These are phyloP conservation scores for Colius striatus DNA, from an alignment of 2,113 vertebrate genomes.

Conservation along the genomic window DNA sequence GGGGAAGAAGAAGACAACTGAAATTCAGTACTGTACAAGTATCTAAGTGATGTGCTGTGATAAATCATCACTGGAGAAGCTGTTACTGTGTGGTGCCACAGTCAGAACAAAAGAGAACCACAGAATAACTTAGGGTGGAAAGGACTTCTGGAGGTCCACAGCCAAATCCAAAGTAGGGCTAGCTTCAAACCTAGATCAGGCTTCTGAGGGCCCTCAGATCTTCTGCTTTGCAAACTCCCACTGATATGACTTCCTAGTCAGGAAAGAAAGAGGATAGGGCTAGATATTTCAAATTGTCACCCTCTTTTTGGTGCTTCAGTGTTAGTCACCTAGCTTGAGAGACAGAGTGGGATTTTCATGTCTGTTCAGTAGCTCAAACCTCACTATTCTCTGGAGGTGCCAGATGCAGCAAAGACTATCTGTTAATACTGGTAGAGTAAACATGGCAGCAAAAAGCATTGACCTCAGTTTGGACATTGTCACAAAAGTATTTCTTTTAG, in stretches of 20 bases:
- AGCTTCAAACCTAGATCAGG: not conserved
- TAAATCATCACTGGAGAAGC: not conserved
- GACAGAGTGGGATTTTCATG: not conserved
- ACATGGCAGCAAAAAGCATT: not conserved
- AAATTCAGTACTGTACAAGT: not conserved
- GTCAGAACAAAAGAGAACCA: not conserved
- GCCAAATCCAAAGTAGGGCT: not conserved
- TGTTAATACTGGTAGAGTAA: not conserved
- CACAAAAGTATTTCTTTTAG: not conserved
- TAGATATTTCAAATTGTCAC: not conserved
- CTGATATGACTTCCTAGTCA: not conserved
- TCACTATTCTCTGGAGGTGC: not conserved
- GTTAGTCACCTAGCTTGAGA: not conserved
- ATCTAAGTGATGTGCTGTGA: not conserved
- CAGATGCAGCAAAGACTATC: not conserved
- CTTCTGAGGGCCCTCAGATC: not conserved
- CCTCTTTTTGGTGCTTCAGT: not conserved
- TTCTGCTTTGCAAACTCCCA: not conserved
- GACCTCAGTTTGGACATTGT: not conserved
- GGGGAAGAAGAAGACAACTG: not conserved
- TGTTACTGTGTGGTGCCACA: not conserved
- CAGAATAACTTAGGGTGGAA: not conserved
- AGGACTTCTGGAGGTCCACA: not conserved
- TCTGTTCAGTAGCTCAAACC: not conserved
- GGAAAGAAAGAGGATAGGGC: not conserved